phyloP scores from a whole-genome alignment of 2,888 invertebrate genomes.

The Operophtera brumata region DNA sequence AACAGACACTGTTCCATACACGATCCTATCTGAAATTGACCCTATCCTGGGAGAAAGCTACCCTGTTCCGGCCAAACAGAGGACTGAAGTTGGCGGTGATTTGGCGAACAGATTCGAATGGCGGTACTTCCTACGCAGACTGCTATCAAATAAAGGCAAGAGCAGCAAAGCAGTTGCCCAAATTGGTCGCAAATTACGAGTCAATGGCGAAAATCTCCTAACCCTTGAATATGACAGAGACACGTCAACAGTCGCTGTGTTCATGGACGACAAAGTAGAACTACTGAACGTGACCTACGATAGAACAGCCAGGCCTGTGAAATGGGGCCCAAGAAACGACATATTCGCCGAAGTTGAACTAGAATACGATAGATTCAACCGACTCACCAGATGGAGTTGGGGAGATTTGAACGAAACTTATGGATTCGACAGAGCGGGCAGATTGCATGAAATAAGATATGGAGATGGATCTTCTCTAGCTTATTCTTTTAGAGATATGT shows the following conservation, averaged over 20 bases:
- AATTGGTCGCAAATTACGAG: constrained; percentile 90
- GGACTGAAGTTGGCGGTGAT: constrained; percentile 94
- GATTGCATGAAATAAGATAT: constrained; percentile 93
- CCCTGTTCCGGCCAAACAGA: constrained; percentile 94
- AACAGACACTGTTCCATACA: constrained; percentile 95
- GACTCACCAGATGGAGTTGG: constrained; percentile 95
- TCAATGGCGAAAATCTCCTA: constrained; percentile 95
- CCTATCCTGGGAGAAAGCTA: constrained; percentile 94
- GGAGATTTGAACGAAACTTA: constrained; percentile 94
- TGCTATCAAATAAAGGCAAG: constrained; percentile 83
- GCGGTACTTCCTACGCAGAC: constrained; percentile 93
- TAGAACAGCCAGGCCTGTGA: constrained; percentile 89
- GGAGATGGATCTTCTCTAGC: constrained; percentile 94
- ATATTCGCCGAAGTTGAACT: constrained; percentile 94
- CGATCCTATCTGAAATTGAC: constrained; percentile 92
- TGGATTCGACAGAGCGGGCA: constrained; percentile 93
- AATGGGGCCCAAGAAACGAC: constrained; percentile 92
- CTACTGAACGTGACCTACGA: constrained; percentile 93
- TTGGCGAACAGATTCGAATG: constrained; percentile 96
- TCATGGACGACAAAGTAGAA: constrained; percentile 93
- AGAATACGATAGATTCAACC: constrained; percentile 94
- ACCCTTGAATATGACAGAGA: constrained; percentile 95
- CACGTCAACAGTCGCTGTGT: constrained; percentile 91
- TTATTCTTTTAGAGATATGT: constrained; percentile 95
- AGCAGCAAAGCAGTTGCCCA: constrained; percentile 86